Conservation (phyloP, 2,113 vertebrate species). For the Carassius carassius region DNA sequence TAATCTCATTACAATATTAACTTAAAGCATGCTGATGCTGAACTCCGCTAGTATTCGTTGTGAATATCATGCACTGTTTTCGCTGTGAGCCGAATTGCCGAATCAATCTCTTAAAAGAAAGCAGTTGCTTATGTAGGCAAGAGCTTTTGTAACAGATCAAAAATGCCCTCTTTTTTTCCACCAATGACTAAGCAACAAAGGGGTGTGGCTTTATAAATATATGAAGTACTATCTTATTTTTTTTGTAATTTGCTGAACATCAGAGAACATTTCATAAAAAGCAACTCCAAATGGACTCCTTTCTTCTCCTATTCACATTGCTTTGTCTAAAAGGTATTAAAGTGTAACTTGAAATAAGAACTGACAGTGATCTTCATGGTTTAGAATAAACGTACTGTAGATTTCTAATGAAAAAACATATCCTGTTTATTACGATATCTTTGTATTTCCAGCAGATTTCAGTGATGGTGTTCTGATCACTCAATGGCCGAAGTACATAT, state of each 20-base stretch:
- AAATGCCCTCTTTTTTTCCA: neutral
- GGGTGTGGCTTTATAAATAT: neutral
- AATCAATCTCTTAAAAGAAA: neutral
- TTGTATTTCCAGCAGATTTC: neutral
- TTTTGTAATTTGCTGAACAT: neutral
- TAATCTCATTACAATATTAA: neutral
- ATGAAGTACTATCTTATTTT: neutral
- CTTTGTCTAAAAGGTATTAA: slow-evolving; percentile 13
- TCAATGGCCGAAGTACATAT: neutral
- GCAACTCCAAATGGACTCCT: slow-evolving; percentile 4
- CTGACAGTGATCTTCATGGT: neutral
- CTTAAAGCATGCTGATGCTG: neutral
- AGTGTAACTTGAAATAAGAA: neutral
- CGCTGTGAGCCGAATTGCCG: neutral
- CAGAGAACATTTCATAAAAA: neutral
- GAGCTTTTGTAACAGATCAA: neutral
- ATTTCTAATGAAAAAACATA: neutral
- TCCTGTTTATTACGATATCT: neutral
- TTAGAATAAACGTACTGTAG: neutral
- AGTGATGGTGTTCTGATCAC: too few species aligned
- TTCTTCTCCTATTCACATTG: neutral
- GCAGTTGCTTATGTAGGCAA: neutral
- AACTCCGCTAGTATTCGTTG: neutral
- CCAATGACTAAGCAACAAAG: neutral
- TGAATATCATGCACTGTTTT: neutral